A percentile compares a stretch with the other conserved stretches of the same genome.
phyloP scores from a whole-genome alignment of 2,113 vertebrate species.

The Chamaetylas fuelleborni region DNA sequence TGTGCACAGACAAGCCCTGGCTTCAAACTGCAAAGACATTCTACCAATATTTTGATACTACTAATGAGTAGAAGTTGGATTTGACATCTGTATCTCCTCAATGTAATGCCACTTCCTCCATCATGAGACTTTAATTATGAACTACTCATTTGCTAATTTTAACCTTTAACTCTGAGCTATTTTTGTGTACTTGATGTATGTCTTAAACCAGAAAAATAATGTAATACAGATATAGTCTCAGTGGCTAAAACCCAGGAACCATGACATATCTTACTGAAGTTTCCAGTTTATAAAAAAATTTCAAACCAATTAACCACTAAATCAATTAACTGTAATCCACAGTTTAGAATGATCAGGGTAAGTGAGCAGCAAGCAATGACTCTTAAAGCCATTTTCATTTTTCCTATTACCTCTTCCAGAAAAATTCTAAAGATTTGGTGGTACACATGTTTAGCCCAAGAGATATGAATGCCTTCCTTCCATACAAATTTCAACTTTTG shows the following conservation, averaged over 20 bases:
- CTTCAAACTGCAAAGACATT: not conserved
- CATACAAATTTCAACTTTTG: not conserved
- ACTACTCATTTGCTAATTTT: conserved; percentile 13
- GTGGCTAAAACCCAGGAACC: not conserved
- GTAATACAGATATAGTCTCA: not conserved
- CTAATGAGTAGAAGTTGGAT: not conserved
- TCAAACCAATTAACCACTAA: not conserved
- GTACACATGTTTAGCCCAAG: not conserved
- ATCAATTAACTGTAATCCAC: not conserved
- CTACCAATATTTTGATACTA: not conserved
- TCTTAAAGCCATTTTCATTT: not conserved
- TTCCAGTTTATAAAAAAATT: not conserved
- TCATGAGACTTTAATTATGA: conserved; percentile 15
- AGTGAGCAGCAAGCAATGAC: not conserved
- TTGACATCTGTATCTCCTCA: not conserved
- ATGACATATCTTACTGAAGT: not conserved
- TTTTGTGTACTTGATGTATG: not conserved
- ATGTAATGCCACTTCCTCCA: not conserved
- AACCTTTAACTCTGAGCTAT: conserved; percentile 25
- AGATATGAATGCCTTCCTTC: not conserved
- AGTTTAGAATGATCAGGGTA: not conserved
- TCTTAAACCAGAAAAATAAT: not conserved
- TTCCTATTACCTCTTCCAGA: not conserved
- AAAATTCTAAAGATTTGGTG: not conserved
- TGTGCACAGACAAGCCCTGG: not conserved